A percentile compares a stretch with the other conserved stretches of the same genome.
These are phyloP conservation scores for Hirtodrosophila histrioides DNA, from an alignment of 2,888 invertebrate species.

Conservation along the genomic window DNA sequence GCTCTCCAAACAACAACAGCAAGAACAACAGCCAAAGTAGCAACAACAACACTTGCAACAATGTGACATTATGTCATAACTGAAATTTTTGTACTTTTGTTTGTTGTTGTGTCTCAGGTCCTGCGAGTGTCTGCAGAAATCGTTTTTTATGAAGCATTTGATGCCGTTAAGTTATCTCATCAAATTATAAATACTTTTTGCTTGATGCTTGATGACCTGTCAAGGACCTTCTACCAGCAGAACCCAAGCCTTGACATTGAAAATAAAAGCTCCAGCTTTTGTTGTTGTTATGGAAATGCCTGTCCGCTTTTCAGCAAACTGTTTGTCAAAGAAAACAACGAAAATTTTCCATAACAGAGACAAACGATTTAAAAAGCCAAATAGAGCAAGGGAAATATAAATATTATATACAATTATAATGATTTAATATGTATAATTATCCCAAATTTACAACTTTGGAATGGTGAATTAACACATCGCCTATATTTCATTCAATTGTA, in stretches of 20 bases:
- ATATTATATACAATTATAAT: too few species aligned
- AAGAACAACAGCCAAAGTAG: conserved; percentile 1
- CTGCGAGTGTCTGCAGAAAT: conserved; percentile 38
- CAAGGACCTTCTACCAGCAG: conserved; percentile 7
- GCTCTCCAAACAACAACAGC: conserved; percentile 10
- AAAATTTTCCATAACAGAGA: too few species aligned
- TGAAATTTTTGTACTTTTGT: conserved; percentile 38
- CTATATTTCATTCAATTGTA: too few species aligned
- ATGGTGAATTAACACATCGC: too few species aligned
- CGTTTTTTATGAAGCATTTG: conserved; percentile 14
- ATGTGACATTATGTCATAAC: conserved; percentile 60
- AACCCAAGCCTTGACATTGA: conserved; percentile 28
- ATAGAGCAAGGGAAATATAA: too few species aligned
- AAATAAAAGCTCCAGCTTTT: neutral
- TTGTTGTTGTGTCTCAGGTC: conserved; percentile 14
- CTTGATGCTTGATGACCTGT: conserved; percentile 14
- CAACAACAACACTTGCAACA: conserved; percentile 38
- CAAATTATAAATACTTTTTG: conserved; percentile 37
- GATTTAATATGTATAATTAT: too few species aligned
- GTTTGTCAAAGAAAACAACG: conserved; percentile 3
- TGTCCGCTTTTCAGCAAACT: neutral
- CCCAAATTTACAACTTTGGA: too few species aligned
- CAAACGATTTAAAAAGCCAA: too few species aligned
- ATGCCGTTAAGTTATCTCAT: conserved; percentile 40
- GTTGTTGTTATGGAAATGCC: conserved; percentile 3